A percentile compares a stretch with the other conserved stretches of the same genome.
phyloP scores from a whole-genome alignment of 2,888 invertebrate genomes.

The Lepidonotus clava region DNA sequence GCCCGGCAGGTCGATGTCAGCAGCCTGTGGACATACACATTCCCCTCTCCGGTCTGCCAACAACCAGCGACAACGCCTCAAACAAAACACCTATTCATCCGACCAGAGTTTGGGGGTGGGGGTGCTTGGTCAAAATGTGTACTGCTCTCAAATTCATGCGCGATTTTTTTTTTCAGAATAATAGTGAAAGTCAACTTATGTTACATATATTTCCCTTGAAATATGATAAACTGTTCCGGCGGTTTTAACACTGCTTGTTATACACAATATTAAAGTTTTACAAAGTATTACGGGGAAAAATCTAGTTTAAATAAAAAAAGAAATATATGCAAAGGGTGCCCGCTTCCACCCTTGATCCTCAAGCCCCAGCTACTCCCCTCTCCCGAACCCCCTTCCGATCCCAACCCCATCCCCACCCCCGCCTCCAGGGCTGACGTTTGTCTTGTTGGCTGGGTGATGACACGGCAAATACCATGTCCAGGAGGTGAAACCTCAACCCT shows the following conservation, averaged over 20 bases:
- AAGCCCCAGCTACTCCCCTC: background rate
- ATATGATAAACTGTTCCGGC: no score
- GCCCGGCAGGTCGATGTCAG: background rate
- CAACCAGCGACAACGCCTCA: background rate
- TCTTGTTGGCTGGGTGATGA: background rate
- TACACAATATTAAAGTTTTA: no score
- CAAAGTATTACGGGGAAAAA: no score
- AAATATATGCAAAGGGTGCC: no score
- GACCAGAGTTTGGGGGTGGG: background rate
- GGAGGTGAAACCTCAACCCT: background rate
- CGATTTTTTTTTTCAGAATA: no score
- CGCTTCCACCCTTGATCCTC: no score
- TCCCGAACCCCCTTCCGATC: background rate
- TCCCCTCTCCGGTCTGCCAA: background rate
- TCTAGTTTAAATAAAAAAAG: no score
- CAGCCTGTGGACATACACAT: background rate
- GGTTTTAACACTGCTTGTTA: no score
- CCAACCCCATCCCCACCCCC: background rate
- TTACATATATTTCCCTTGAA: no score
- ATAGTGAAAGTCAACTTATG: no score
- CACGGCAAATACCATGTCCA: constrained; percentile 24
- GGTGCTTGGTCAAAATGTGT: no score
- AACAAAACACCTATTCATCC: background rate
- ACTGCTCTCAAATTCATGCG: no score
- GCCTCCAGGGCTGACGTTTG: background rate